Percentiles rank a stretch among this genome's conserved stretches.
Conservation (phyloP, 2,888 invertebrate genomes). For the Mongoloraphidia duomilia region DNA sequence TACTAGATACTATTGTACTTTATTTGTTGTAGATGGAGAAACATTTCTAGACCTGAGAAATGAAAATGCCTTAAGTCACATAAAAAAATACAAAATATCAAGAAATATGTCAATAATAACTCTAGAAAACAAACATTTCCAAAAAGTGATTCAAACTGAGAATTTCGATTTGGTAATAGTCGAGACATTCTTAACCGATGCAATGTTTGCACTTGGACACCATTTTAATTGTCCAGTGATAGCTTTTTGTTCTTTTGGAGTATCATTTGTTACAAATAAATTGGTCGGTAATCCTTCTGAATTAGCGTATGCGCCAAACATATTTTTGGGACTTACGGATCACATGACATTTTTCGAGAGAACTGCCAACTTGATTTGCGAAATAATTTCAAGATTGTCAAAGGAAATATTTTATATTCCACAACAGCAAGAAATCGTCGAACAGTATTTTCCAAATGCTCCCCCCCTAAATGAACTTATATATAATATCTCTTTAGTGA, state of each 20-base stretch:
- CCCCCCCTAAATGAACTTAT: conserved; percentile 12
- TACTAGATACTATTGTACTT: background rate
- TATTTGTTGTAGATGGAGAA: background rate
- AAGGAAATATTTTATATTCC: too few species aligned
- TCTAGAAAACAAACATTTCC: conserved; percentile 4
- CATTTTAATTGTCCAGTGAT: conserved; percentile 2
- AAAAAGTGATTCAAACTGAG: conserved; percentile 6
- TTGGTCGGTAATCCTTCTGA: conserved; percentile 1
- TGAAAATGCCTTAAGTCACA: background rate
- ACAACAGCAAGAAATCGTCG: too few species aligned
- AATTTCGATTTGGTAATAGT: background rate
- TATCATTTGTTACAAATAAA: background rate
- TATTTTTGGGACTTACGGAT: too few species aligned
- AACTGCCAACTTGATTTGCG: too few species aligned
- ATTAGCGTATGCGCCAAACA: background rate
- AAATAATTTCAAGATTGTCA: too few species aligned
- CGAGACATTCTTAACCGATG: background rate
- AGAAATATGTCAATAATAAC: conserved; percentile 4
- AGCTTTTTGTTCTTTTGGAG: background rate
- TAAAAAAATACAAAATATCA: background rate
- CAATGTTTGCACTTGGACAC: background rate
- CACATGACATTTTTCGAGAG: conserved; percentile 2
- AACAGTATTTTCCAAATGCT: conserved; percentile 9
- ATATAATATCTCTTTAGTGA: conserved; percentile 11
- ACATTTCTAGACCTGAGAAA: background rate